Percentiles rank a stretch among this genome's conserved stretches.
These are phyloP conservation scores for Leucoraja ocellata DNA, from an alignment of 2,797 vertebrate genomes.

Conservation along the genomic window DNA sequence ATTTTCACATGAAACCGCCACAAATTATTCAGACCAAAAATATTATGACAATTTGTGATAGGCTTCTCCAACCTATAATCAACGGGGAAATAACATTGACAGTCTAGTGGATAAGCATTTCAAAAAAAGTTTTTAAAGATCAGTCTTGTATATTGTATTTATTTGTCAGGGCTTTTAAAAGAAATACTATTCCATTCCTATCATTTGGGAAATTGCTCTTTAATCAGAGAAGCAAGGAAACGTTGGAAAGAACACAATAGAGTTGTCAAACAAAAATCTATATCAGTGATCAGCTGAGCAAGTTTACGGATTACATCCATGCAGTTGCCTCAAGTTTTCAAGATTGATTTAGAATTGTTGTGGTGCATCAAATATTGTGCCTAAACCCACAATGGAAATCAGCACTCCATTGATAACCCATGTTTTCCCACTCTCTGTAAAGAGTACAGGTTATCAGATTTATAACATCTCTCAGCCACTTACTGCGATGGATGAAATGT, in stretches of 20 bases:
- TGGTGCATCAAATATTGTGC: too few relatives aligned
- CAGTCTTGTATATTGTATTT: background rate
- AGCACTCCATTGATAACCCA: too few relatives aligned
- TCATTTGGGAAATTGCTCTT: background rate
- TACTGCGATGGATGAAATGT: too few relatives aligned
- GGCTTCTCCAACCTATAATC: background rate
- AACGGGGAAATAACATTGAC: background rate
- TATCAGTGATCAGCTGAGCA: too few relatives aligned
- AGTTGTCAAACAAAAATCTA: background rate
- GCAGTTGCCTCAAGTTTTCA: too few relatives aligned
- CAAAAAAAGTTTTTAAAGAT: background rate
- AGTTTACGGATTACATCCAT: too few relatives aligned
- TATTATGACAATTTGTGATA: background rate
- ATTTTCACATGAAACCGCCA: background rate
- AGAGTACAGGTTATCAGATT: too few relatives aligned
- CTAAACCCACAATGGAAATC: too few relatives aligned
- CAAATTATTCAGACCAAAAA: background rate
- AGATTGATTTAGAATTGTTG: too few relatives aligned
- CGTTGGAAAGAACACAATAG: background rate
- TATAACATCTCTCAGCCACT: too few relatives aligned
- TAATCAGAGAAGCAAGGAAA: background rate
- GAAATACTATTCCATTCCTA: background rate
- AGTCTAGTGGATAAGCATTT: background rate
- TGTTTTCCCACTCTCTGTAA: too few relatives aligned
- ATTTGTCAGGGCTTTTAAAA: background rate